Evolutionary conservation across 2,888 invertebrate species (phyloP).

Genomic region (Sericinus montela): DNA sequence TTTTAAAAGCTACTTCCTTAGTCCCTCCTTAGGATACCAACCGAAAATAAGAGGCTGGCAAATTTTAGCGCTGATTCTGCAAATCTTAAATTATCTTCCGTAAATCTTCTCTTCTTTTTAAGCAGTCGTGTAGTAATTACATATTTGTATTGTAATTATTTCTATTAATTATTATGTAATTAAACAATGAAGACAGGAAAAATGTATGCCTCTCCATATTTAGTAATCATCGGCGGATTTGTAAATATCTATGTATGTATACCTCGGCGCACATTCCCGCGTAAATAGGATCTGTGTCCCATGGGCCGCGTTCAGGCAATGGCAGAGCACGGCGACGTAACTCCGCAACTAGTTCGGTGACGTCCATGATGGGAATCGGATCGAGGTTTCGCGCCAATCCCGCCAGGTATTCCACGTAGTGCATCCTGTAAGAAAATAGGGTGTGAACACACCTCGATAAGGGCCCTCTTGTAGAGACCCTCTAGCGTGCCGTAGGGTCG

Average conservation of each 20-base stretch:
- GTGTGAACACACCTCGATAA: slow-evolving; percentile 80
- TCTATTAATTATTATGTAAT: too few relatives aligned
- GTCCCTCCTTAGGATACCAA: too few relatives aligned
- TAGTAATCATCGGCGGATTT: neutral
- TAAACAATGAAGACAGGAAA: too few relatives aligned
- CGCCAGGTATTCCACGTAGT: slow-evolving; percentile 98
- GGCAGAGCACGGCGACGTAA: slow-evolving; percentile 90
- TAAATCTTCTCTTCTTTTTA: too few relatives aligned
- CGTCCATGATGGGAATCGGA: slow-evolving; percentile 92
- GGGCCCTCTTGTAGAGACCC: slow-evolving; percentile 81
- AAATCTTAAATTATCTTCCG: too few relatives aligned
- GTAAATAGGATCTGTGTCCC: slow-evolving; percentile 91
- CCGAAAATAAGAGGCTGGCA: too few relatives aligned
- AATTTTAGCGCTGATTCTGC: too few relatives aligned
- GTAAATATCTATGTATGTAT: slow-evolving; percentile 41
- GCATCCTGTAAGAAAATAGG: slow-evolving; percentile 83
- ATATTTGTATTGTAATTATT: too few relatives aligned
- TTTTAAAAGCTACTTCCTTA: too few relatives aligned
- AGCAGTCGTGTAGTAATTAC: too few relatives aligned
- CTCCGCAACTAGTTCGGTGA: slow-evolving; percentile 92
- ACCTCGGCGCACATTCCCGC: slow-evolving; percentile 92
- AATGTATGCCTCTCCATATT: too few relatives aligned
- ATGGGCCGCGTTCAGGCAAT: slow-evolving; percentile 89
- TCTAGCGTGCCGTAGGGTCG: slow-evolving; percentile 87
- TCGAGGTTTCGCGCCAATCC: slow-evolving; percentile 92